phyloP scores from a whole-genome alignment of 2,113 vertebrate genomes.

The Tiliqua scincoides region DNA sequence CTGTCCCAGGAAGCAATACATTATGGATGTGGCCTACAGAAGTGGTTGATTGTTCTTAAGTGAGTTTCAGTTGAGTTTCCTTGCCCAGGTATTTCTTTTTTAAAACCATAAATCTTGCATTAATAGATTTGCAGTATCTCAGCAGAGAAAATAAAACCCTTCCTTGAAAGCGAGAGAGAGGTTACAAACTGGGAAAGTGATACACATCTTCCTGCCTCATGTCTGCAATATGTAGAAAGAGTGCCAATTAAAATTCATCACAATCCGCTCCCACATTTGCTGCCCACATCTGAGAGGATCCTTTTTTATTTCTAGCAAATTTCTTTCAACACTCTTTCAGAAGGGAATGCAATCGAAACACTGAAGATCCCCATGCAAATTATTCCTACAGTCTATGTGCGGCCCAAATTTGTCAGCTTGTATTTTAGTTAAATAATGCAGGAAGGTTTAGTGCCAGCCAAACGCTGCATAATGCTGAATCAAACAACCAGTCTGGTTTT shows the following conservation, averaged over 20 bases:
- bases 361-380: constrained; percentile 62
- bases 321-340: constrained; percentile 56
- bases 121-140: constrained; percentile 29
- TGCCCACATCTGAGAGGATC: constrained; percentile 40
- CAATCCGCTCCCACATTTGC: constrained; percentile 25
- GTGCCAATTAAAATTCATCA: constrained; percentile 65
- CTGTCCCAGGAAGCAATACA: background rate
- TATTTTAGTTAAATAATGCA: constrained; percentile 70
- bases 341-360: constrained; percentile 55
- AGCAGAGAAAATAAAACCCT: constrained; percentile 23
- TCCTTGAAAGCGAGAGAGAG: constrained; percentile 25
- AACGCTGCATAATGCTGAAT: constrained; percentile 63
- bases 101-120: background rate
- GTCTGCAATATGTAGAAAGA: constrained; percentile 19
- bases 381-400: constrained; percentile 57
- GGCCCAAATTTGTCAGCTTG: constrained; percentile 53
- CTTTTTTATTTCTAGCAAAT: constrained; percentile 45
- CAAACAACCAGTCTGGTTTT: constrained; percentile 60
- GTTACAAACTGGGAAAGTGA: background rate
- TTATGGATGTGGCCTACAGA: background rate
- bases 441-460: constrained; percentile 52
- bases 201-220: background rate
- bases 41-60: constrained; percentile 30
- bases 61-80: constrained; percentile 27
- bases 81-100: background rate